These are phyloP conservation scores for Timema podura DNA, from an alignment of 2,888 invertebrate species.

Conservation along the genomic window DNA sequence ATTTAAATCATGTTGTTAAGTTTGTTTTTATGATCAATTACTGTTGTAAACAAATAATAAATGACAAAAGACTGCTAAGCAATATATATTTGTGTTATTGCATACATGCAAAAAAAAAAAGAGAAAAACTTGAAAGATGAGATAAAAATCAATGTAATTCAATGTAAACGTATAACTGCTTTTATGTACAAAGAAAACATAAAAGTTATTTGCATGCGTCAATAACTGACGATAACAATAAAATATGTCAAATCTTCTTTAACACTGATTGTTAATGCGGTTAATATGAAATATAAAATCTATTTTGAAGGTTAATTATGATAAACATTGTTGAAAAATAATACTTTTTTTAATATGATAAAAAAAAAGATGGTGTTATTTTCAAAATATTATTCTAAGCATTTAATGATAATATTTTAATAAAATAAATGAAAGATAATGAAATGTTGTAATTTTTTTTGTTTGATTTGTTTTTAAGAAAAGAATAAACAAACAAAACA, in stretches of 20 bases:
- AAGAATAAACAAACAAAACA: background rate
- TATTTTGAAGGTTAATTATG: conserved; percentile 24
- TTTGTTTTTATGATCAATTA: conserved; percentile 15
- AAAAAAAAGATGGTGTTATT: conserved; percentile 22
- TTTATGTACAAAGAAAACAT: background rate
- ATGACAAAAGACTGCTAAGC: conserved; percentile 18
- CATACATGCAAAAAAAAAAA: conserved; percentile 15
- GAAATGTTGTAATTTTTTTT: conserved; percentile 15
- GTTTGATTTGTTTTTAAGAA: too few relatives aligned
- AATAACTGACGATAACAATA: conserved; percentile 3
- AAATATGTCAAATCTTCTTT: background rate
- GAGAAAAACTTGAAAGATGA: conserved; percentile 5
- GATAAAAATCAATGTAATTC: background rate
- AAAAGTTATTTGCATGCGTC: background rate
- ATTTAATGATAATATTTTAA: conserved; percentile 21
- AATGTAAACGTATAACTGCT: background rate
- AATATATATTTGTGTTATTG: conserved; percentile 16
- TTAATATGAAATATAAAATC: conserved; percentile 20
- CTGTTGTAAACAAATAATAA: conserved; percentile 7
- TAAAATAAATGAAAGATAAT: background rate
- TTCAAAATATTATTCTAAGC: conserved; percentile 24
- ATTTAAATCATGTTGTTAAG: conserved; percentile 15
- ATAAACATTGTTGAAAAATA: conserved; percentile 20
- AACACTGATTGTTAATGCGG: background rate
- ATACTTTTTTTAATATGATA: conserved; percentile 18